Evolutionary conservation across 2,888 invertebrate genomes (phyloP).

Genomic region (Dynastes tityus): DNA sequence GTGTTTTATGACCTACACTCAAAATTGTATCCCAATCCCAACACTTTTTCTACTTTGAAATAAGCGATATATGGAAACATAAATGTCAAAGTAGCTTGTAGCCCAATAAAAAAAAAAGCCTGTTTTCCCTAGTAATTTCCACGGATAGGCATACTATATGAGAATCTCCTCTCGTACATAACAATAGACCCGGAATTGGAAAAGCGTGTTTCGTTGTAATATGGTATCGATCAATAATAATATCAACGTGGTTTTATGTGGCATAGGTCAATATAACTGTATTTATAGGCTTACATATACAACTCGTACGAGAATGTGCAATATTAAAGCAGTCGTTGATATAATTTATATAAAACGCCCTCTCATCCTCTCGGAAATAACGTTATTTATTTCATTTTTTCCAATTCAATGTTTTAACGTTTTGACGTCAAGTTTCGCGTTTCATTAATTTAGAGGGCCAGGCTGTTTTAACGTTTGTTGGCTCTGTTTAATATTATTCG

Average conservation of each 20-base stretch:
- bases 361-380: not conserved
- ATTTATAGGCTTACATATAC: not conserved
- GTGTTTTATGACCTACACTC: too few species aligned
- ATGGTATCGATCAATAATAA: not conserved
- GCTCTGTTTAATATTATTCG: too few species aligned
- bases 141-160: too few species aligned
- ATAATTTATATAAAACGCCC: constrained; percentile 1
- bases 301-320: not conserved
- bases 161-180: too few species aligned
- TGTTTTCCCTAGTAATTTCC: too few species aligned
- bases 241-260: constrained; percentile 11
- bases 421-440: not conserved
- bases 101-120: too few species aligned
- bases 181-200: too few species aligned
- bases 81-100: too few species aligned
- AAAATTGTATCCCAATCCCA: too few species aligned
- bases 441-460: not conserved
- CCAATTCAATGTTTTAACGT: not conserved
- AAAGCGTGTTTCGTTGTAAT: not conserved
- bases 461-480: not conserved
- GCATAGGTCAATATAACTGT: not conserved
- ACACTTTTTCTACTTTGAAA: too few species aligned
- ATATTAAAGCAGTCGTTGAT: not conserved
- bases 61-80: too few species aligned
- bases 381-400: not conserved